Conservation (phyloP, 2,797 vertebrate genomes). For the Poeciliopsis infans region DNA sequence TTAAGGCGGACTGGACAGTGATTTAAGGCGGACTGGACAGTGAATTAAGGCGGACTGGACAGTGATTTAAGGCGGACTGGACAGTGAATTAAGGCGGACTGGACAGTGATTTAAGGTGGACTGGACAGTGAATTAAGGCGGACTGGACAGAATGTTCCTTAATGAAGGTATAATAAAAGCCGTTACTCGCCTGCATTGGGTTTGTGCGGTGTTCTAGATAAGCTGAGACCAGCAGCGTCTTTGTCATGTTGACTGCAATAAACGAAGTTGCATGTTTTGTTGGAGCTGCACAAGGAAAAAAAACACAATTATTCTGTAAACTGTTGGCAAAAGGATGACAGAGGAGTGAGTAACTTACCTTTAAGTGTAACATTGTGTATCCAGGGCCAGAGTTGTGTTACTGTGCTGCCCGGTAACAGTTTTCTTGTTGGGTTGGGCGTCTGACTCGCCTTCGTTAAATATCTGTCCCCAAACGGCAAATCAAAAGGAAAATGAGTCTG, state of each 20-base stretch:
- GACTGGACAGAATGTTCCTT: background rate
- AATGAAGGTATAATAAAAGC: background rate
- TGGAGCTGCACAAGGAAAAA: conserved; percentile 3
- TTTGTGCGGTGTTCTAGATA: conserved; percentile 38
- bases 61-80: too few species aligned
- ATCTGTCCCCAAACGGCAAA: background rate
- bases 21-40: too few species aligned
- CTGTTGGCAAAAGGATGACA: background rate
- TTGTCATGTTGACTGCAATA: background rate
- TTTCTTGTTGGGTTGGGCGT: background rate
- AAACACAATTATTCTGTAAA: background rate
- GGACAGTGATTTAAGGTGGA: too few species aligned
- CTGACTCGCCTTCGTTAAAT: background rate
- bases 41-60: too few species aligned
- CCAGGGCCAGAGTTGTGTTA: background rate
- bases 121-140: background rate
- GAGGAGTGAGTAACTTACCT: background rate
- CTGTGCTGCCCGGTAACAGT: background rate
- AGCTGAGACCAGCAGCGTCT: conserved; percentile 36
- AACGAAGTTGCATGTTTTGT: background rate
- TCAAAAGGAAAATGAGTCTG: background rate
- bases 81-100: too few species aligned
- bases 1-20: too few species aligned
- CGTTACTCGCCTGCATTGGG: conserved; percentile 28
- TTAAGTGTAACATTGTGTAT: background rate